Conservation (phyloP, 2,797 vertebrate species). For the Ctenosaura bakeri region DNA sequence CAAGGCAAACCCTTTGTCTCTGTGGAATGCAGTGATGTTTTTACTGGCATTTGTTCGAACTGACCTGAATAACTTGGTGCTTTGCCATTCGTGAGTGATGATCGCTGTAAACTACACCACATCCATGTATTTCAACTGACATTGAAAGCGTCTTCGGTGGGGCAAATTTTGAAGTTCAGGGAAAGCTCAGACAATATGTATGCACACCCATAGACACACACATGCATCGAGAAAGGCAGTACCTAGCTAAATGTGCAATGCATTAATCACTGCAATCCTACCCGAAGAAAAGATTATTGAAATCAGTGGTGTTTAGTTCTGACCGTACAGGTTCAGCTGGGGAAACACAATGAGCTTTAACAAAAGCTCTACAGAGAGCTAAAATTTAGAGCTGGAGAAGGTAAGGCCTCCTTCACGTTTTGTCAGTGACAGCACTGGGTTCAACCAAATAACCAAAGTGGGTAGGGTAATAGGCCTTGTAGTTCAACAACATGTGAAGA, state of each 20-base stretch:
- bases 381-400: too few species aligned
- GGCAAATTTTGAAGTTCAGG: not conserved
- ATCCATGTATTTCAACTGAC: not conserved
- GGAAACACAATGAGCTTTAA: not conserved
- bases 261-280: not conserved
- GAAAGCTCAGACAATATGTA: not conserved
- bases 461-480: too few species aligned
- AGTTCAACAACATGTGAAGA: too few species aligned
- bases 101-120: not conserved
- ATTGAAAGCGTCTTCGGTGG: not conserved
- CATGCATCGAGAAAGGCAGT: not conserved
- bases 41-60: slow-evolving; percentile 22
- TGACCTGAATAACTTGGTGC: slow-evolving; percentile 20
- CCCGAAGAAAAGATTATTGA: not conserved
- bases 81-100: slow-evolving; percentile 35
- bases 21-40: slow-evolving; percentile 4
- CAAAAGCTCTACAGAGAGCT: not conserved
- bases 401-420: too few species aligned
- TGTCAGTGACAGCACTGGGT: too few species aligned
- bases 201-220: not conserved
- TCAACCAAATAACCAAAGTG: too few species aligned
- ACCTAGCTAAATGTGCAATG: not conserved
- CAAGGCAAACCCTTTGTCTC: slow-evolving; percentile 2
- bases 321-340: too few species aligned
- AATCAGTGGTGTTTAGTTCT: not conserved